Percentiles rank a stretch among this genome's conserved stretches.
Evolutionary conservation across 2,888 invertebrate species (phyloP).

Genomic region (Dysmachus trigonus): DNA sequence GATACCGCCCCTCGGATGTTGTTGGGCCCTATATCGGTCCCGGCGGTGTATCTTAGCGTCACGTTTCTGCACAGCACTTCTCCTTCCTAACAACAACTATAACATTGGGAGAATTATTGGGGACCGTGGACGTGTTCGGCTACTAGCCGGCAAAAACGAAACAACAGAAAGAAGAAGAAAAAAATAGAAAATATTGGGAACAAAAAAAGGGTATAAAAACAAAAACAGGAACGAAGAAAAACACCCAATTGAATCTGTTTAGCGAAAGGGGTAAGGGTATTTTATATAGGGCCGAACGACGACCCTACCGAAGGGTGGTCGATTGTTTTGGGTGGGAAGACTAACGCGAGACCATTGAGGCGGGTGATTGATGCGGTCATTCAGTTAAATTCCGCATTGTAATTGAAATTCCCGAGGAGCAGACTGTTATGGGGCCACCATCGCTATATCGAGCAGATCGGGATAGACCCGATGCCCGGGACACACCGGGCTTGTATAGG

Average conservation of each 20-base stretch:
- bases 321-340: slow-evolving; percentile 35
- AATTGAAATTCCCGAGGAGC: slow-evolving; percentile 40
- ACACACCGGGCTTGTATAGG: no score
- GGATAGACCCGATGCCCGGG: not conserved
- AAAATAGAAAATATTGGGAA: not conserved
- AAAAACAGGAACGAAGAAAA: not conserved
- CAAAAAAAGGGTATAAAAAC: not conserved
- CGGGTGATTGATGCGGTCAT: slow-evolving; percentile 42
- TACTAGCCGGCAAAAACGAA: not conserved
- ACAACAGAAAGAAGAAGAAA: not conserved
- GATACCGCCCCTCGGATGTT: not conserved
- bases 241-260: slow-evolving; percentile 40
- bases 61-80: slow-evolving; percentile 33
- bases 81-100: not conserved
- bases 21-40: not conserved
- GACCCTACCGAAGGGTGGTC: not conserved
- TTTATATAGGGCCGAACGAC: not conserved
- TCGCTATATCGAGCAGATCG: not conserved
- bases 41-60: slow-evolving; percentile 2
- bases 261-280: slow-evolving; percentile 12
- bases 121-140: not conserved
- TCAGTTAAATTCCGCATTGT: slow-evolving; percentile 42
- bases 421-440: slow-evolving; percentile 27
- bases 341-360: slow-evolving; percentile 42
- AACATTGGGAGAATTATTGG: slow-evolving; percentile 1